Evolutionary conservation across 1,140 invertebrate genomes (phyloP).

Genomic region (Ceratina japonica): DNA sequence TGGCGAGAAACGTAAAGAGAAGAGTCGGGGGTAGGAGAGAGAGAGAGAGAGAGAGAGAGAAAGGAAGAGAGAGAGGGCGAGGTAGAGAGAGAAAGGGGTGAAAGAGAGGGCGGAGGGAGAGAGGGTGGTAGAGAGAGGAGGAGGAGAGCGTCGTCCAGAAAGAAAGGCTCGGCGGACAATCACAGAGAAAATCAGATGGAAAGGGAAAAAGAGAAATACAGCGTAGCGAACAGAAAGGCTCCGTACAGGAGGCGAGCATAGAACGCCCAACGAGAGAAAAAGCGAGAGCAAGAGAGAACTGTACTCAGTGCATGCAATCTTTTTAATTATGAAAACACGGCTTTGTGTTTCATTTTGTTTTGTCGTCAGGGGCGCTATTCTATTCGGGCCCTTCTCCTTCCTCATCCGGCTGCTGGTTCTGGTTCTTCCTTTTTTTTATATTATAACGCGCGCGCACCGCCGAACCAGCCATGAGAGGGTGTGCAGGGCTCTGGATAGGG

Average conservation of each 20-base stretch:
- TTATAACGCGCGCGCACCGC: slow-evolving; percentile 65
- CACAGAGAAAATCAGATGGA: slow-evolving; percentile 54
- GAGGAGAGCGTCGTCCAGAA: slow-evolving; percentile 37
- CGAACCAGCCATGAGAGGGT: slow-evolving; percentile 47
- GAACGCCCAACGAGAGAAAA: slow-evolving; percentile 44
- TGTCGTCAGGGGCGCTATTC: slow-evolving; percentile 69
- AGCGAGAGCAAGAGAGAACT: slow-evolving; percentile 58
- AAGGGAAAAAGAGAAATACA: slow-evolving; percentile 49
- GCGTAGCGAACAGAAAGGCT: slow-evolving; percentile 45
- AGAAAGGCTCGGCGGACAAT: slow-evolving; percentile 51
- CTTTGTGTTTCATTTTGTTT: slow-evolving; percentile 72
- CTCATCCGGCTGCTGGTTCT: slow-evolving; percentile 42
- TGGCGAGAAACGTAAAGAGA: slow-evolving; percentile 13
- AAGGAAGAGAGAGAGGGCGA: not conserved
- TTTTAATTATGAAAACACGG: slow-evolving; percentile 71
- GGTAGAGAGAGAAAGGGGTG: not conserved
- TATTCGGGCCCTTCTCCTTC: slow-evolving; percentile 59
- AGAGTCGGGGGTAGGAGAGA: not conserved
- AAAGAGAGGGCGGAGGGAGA: not conserved
- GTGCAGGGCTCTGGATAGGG: slow-evolving; percentile 54
- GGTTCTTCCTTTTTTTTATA: slow-evolving; percentile 69
- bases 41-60: no score
- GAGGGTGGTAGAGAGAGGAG: slow-evolving; percentile 9
- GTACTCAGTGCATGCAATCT: slow-evolving; percentile 65
- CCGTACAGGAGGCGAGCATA: slow-evolving; percentile 51